These are phyloP conservation scores for Acromyrmex echinatior DNA, from an alignment of 1,140 invertebrate genomes.

Conservation along the genomic window DNA sequence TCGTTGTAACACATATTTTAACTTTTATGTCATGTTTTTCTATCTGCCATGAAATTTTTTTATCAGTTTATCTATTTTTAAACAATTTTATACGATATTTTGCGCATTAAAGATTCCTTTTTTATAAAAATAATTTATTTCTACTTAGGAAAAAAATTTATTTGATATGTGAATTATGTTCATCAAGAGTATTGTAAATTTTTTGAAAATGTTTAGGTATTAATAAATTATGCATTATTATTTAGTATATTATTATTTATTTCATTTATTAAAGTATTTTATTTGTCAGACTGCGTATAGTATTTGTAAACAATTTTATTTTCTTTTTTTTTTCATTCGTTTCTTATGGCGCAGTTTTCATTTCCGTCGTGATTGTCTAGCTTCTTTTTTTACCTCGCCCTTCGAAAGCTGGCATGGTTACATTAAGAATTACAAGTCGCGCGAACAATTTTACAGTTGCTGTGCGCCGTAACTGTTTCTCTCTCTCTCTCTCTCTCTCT, in stretches of 20 bases:
- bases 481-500: not conserved
- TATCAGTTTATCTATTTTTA: not conserved
- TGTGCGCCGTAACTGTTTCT: constrained; percentile 36
- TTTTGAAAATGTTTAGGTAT: not conserved
- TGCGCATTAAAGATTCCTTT: not conserved
- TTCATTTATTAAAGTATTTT: not conserved
- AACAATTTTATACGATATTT: not conserved
- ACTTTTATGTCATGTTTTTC: constrained; percentile 4
- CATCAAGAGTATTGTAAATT: not conserved
- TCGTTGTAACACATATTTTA: not conserved
- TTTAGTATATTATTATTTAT: not conserved
- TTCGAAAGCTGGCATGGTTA: constrained; percentile 4
- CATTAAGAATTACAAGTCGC: constrained; percentile 47
- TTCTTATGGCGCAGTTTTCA: not conserved
- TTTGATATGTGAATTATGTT: not conserved
- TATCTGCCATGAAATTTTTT: not conserved
- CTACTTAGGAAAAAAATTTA: not conserved
- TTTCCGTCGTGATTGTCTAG: not conserved
- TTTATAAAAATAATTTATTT: not conserved
- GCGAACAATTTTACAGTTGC: constrained; percentile 33
- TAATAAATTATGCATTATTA: not conserved
- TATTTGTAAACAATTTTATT: not conserved
- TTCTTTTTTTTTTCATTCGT: not conserved
- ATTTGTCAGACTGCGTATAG: not conserved
- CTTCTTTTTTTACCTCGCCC: not conserved